Evolutionary conservation across 2,113 vertebrate species (phyloP).

Genomic region (Baryphthengus martii): DNA sequence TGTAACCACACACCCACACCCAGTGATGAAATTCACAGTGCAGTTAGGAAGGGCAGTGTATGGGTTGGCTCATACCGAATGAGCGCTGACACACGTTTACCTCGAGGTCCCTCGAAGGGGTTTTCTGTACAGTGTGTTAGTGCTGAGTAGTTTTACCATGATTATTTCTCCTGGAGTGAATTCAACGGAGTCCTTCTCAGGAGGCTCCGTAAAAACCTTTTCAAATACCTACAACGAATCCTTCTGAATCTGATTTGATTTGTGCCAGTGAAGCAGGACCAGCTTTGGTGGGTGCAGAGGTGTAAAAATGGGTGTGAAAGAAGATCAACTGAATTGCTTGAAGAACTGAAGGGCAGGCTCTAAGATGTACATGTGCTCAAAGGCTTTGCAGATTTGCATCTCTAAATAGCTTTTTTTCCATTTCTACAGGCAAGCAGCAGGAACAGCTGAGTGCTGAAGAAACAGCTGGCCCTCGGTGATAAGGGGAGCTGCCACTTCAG

Average conservation of each 20-base stretch:
- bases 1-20: not conserved
- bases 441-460: conserved; percentile 38
- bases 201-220: not conserved
- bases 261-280: not conserved
- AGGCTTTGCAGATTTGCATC: conserved; percentile 23
- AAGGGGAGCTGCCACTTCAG: conserved; percentile 27
- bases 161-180: not conserved
- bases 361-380: not conserved
- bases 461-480: conserved; percentile 58
- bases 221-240: not conserved
- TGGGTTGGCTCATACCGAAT: not conserved
- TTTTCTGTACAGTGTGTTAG: not conserved
- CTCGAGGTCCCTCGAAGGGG: accelerated
- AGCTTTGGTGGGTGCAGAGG: not conserved
- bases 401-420: conserved; percentile 54
- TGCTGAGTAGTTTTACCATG: not conserved
- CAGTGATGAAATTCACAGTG: not conserved
- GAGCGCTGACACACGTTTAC: not conserved
- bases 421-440: not conserved
- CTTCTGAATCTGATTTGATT: not conserved
- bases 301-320: not conserved
- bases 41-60: not conserved
- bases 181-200: not conserved
- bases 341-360: not conserved
- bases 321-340: not conserved